A percentile compares a stretch with the other conserved stretches of the same genome.
These are phyloP conservation scores for Stenchaetothrips biformis DNA, from an alignment of 2,888 invertebrate species.

Conservation along the genomic window DNA sequence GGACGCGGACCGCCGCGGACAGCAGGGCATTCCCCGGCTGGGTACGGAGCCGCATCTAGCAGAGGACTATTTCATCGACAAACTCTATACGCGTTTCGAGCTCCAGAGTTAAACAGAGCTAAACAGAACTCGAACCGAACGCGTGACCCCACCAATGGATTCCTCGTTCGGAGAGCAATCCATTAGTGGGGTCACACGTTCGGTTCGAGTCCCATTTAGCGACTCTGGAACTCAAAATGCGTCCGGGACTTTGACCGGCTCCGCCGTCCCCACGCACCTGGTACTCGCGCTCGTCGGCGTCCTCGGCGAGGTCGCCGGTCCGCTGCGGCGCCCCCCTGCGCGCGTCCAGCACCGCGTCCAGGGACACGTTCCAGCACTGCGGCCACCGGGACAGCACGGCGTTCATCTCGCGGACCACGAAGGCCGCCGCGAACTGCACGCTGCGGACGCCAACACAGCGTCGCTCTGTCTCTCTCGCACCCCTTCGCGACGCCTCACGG, in stretches of 20 bases:
- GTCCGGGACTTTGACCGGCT: too few relatives aligned
- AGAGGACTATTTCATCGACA: too few relatives aligned
- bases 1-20: conserved; percentile 67
- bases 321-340: conserved; percentile 50
- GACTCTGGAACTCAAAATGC: too few relatives aligned
- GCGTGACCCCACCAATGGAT: too few relatives aligned
- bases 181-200: too few relatives aligned
- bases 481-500: conserved; percentile 45
- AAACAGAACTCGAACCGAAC: too few relatives aligned
- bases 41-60: conserved; percentile 54
- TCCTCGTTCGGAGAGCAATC: too few relatives aligned
- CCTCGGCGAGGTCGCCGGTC: background rate
- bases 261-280: too few relatives aligned
- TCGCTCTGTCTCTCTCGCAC: too few relatives aligned
- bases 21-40: conserved; percentile 67
- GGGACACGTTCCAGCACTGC: conserved; percentile 60
- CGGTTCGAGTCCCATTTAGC: too few relatives aligned
- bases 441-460: conserved; percentile 44
- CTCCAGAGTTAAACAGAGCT: too few relatives aligned
- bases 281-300: background rate
- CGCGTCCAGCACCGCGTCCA: conserved; percentile 61
- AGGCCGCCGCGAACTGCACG: conserved; percentile 55
- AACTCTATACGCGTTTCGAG: too few relatives aligned
- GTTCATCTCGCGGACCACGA: conserved; percentile 54
- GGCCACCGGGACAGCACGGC: conserved; percentile 48